Percentiles rank a stretch among this genome's conserved stretches.
These are phyloP conservation scores for Penaeus indicus DNA, from an alignment of 1,140 invertebrate species.

Conservation along the genomic window DNA sequence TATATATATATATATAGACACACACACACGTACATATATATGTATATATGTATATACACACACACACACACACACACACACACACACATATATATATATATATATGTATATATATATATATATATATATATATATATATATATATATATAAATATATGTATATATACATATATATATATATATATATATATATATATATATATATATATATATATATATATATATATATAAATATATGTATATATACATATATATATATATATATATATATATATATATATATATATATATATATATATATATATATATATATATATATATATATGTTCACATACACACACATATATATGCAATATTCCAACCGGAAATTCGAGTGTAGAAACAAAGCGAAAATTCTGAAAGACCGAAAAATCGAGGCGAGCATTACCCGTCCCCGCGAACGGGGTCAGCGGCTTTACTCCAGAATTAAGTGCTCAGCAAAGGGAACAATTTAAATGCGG, in stretches of 20 bases:
- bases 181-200: not conserved
- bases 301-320: constrained; percentile 5
- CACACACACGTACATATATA: too few species aligned
- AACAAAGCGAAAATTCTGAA: not conserved
- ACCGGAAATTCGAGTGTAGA: not conserved
- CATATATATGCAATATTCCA: constrained; percentile 4
- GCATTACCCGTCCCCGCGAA: not conserved
- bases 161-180: not conserved
- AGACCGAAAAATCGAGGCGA: not conserved
- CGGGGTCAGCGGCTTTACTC: not conserved
- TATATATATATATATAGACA: too few species aligned
- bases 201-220: constrained; percentile 19
- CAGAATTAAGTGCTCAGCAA: not conserved
- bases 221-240: constrained; percentile 27
- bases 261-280: not conserved
- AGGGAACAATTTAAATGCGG: too few species aligned
- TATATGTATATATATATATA: too few species aligned
- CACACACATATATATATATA: too few species aligned
- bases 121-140: too few species aligned
- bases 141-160: not conserved
- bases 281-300: not conserved
- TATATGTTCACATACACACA: not conserved
- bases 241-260: constrained; percentile 4
- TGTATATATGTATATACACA: too few species aligned
- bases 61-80: too few species aligned